These are phyloP conservation scores for Dioctria linearis DNA, from an alignment of 2,888 invertebrate genomes.

Conservation along the genomic window DNA sequence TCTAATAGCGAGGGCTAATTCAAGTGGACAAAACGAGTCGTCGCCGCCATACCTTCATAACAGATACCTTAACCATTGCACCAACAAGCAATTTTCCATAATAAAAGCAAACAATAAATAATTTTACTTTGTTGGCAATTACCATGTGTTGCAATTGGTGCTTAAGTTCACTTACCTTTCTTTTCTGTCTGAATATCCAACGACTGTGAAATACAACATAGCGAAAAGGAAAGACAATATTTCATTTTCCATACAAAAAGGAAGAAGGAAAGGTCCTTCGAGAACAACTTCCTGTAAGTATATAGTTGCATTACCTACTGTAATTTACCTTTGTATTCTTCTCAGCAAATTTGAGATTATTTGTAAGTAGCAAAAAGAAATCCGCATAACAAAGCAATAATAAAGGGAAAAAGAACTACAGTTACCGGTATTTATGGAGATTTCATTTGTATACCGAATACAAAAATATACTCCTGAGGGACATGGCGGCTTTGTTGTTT, in stretches of 20 bases:
- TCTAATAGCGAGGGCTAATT: slow-evolving; percentile 9
- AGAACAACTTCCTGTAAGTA: slow-evolving; percentile 2
- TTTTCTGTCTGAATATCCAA: background rate
- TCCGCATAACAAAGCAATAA: slow-evolving; percentile 51
- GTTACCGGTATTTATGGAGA: slow-evolving; percentile 46
- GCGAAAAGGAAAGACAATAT: slow-evolving; percentile 32
- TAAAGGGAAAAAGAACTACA: slow-evolving; percentile 36
- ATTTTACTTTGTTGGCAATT: slow-evolving; percentile 10
- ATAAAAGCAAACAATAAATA: background rate
- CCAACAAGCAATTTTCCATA: background rate
- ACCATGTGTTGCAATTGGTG: slow-evolving; percentile 25
- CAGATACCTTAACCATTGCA: background rate
- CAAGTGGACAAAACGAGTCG: slow-evolving; percentile 11
- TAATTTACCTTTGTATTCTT: slow-evolving; percentile 43
- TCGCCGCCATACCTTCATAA: background rate
- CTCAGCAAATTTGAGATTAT: slow-evolving; percentile 45
- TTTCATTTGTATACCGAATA: slow-evolving; percentile 26
- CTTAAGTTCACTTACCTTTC: slow-evolving; percentile 12
- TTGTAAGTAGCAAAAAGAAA: slow-evolving; percentile 42
- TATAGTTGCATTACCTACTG: slow-evolving; percentile 35
- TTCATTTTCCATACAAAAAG: slow-evolving; percentile 31
- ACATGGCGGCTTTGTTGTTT: slow-evolving; percentile 4
- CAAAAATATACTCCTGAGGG: slow-evolving; percentile 19
- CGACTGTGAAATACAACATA: background rate
- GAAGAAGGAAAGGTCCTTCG: background rate